Base-by-base conservation (phyloP, 1,140 invertebrate species). In the Hycleus cichorii region DNA sequence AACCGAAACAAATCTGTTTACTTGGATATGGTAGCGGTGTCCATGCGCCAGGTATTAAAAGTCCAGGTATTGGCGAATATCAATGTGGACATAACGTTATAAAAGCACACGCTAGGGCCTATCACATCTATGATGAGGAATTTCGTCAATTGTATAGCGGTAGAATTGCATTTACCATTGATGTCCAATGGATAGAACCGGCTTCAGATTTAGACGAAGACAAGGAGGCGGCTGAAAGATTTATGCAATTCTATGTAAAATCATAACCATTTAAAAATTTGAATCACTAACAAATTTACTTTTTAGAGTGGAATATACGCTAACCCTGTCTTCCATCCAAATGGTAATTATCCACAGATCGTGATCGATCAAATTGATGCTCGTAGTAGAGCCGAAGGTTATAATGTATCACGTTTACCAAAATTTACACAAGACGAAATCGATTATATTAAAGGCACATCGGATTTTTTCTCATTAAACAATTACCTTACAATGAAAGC, bases 301-400 rank as follows among this genome's bases (percentile, higher is more conserved):
- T 71, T 65, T 18, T 66, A 80, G 75, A 59, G 64, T 25, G 84
- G 84, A 4, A 84, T 81, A 81, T 78, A 78, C 48, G 76, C 80
- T 0, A 69, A 85, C 72, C 83, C 85, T 4, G 82, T 87, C 49
- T 85, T 78, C 63, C 77, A 77, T 8, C 73, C 69, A 53, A 67
- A 72, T 4, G 85, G 85, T 7, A 46, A 54, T 46, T 54, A 46
- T 46, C 51, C 51, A 4, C 42, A 54, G 45, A 26, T 54, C 8
- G 44, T 54, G 43, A 55, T 47, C 6, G 38, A 45, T 45, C 42
- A 44, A 27, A 46, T 46, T 66, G 81, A 83, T 3, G 68, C 66
- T 9, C 74, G 75, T 47, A 80, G 78, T 60, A 57, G 49, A 46
- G 68, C 67, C 1, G 78, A 80, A 59, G 77, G 77, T 40, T 56